Evolutionary conservation across 2,797 vertebrate genomes (phyloP), one percentile per base, ranked within the genome.

Genomic region (Graptemys geographica): DNA sequence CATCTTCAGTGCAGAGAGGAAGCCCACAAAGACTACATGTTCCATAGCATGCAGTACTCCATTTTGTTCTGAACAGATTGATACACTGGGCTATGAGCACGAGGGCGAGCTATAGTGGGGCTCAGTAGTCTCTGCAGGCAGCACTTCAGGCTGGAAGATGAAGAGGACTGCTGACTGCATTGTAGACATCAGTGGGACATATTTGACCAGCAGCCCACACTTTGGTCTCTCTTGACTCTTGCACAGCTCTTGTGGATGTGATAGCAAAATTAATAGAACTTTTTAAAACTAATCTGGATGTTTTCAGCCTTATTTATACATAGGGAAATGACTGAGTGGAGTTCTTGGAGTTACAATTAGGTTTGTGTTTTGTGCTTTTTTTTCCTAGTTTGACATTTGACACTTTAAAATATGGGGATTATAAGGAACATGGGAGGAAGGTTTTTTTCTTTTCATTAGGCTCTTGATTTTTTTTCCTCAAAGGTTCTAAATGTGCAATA

Each of bases 401-500:
- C 1, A 1, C 8, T 93, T 93, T 65, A 41, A 74, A 79, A 52
- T 82, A 49, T 3, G 3, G 51, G 33, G 5, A 90, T 33, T 72
- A 72, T 41, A 72, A 37, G 53, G 81, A 49, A 78, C 15, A 15
- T 49, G 44, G 47, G 10, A 11, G 9, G 74, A 7, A 27, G 11
- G 33, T 41, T 41, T 37, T 72, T 65, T n/a, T n/a, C 28, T n/a
- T 33, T 33, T 16, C 31, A 33, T 69, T 41, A 28, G 37, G 18
- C 44, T 8, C 23, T 81, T 93, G 37, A 5, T 44, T 51, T 19
- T 72, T 82, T 88, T 83, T 37, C 5, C 25, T 13, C 23, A 78
- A 31, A 92, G 56, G 41, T 16, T 92, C 65, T 88, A 81, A 81
- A 59, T 81, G 87, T 65, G n/a, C 80, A 76, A 92, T 89, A 51